Evolutionary conservation across 2,113 vertebrate species (phyloP).

Genomic region (Erythrolamprus reginae): DNA sequence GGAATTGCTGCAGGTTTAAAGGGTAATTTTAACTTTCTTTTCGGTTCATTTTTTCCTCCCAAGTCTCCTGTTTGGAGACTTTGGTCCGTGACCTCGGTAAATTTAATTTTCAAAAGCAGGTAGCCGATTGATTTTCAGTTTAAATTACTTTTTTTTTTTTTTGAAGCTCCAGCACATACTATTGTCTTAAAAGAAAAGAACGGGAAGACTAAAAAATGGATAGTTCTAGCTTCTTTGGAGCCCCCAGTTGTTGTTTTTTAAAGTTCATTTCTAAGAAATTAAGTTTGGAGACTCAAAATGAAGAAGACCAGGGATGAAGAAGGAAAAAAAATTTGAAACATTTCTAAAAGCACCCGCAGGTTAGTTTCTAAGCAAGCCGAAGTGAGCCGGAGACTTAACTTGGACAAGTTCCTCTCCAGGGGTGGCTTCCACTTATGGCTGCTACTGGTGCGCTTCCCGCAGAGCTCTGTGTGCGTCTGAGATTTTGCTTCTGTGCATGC

Average conservation of each 20-base stretch:
- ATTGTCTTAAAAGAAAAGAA: neutral
- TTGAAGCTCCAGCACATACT: accelerated
- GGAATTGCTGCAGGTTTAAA: conserved; percentile 44
- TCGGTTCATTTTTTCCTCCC: neutral
- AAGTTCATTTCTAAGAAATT: neutral
- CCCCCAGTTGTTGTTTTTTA: too few relatives aligned
- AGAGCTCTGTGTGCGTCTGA: too few relatives aligned
- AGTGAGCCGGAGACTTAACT: too few relatives aligned
- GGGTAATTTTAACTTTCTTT: neutral
- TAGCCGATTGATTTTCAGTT: neutral
- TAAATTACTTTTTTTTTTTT: neutral
- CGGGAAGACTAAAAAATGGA: neutral
- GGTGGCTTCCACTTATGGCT: too few relatives aligned
- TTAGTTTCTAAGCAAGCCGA: accelerated
- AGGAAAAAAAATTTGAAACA: accelerated
- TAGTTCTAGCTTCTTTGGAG: neutral
- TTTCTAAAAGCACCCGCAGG: neutral
- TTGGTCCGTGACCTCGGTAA: neutral
- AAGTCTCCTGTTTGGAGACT: neutral
- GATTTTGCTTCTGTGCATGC: too few relatives aligned
- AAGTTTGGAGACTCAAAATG: neutral
- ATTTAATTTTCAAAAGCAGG: neutral
- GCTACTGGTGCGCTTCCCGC: too few relatives aligned
- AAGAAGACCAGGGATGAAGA: neutral
- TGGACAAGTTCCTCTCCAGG: too few relatives aligned